Evolutionary conservation across 2,888 invertebrate genomes (phyloP), one percentile per base, ranked within the genome.

Genomic region (Philopedon plagiatum): DNA sequence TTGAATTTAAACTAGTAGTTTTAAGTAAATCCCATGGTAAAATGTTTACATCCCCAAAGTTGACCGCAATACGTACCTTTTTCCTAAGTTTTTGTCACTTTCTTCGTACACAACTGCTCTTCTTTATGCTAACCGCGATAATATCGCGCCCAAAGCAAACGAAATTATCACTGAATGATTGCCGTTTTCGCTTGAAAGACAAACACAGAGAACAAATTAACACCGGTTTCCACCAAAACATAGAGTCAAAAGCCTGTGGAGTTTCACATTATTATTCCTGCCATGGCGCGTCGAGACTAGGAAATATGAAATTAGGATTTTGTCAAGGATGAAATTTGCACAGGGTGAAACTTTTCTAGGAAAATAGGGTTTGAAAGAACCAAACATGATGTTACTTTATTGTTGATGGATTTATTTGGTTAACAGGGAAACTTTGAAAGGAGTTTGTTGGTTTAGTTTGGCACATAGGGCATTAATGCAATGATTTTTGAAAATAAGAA

Each of bases 281-380:
- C 13, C 67, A 13, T 23, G 39, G 39, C 54, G 49, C 18, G 60
- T 39, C 21, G 34, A 15, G 57, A 58, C 66, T 37, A 51, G 67
- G 67, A 68, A 68, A 68, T 54, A 68, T 68, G 67, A 68, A 68
- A 68, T 68, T 68, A 61, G 61, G 49, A 68, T 68, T 61, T 68
- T 68, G 67, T 61, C 67, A 68, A 21, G 67, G 67, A 68, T 68
- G 60, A 68, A 68, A 68, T 68, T 58, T 51, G 51, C 29, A 57
- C 57, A 66, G 49, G 44, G 51, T 54, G 23, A 58, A 56, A 56
- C 41, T 66, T 54, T 54, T 54, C 51, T 54, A 29, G 29, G 15
- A 15, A 54, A 54, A 29, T 8, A 18, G 15, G 29, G 29, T 29
- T 29, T 2, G 7, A 54, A 54, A 13, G 11, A 29, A 54, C 29